Evolutionary conservation across 2,888 invertebrate species (phyloP).

Genomic region (Ethmia dodecea): DNA sequence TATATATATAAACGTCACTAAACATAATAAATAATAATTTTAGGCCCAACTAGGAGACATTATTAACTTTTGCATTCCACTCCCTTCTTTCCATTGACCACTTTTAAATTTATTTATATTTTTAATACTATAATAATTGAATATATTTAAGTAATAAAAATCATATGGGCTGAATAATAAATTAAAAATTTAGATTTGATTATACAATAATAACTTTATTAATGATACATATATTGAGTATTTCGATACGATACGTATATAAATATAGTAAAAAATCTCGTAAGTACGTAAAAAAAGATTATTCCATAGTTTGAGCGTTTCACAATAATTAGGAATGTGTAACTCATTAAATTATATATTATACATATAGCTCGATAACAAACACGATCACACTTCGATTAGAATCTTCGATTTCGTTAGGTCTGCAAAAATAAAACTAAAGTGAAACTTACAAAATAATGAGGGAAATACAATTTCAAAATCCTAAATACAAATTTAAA

Average conservation of each 20-base stretch:
- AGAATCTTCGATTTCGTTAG: too few relatives aligned
- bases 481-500: too few relatives aligned
- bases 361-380: too few relatives aligned
- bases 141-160: conserved; percentile 1
- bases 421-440: too few relatives aligned
- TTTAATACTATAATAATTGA: neutral
- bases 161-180: neutral
- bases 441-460: too few relatives aligned
- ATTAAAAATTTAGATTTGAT: conserved; percentile 1
- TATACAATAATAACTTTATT: conserved; percentile 5
- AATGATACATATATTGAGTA: conserved; percentile 2
- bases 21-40: too few relatives aligned
- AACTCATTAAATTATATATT: neutral
- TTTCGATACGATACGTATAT: neutral
- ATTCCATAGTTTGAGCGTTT: conserved; percentile 24
- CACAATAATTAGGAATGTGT: conserved; percentile 32
- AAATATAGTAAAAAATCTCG: conserved; percentile 26
- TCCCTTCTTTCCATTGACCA: conserved; percentile 4
- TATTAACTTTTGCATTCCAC: conserved; percentile 8
- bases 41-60: neutral
- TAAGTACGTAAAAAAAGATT: conserved; percentile 34
- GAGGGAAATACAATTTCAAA: too few relatives aligned
- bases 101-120: neutral
- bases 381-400: too few relatives aligned
- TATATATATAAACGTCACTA: too few relatives aligned